Conservation (phyloP, 1,140 invertebrate species). For the Andricus grossulariae region DNA sequence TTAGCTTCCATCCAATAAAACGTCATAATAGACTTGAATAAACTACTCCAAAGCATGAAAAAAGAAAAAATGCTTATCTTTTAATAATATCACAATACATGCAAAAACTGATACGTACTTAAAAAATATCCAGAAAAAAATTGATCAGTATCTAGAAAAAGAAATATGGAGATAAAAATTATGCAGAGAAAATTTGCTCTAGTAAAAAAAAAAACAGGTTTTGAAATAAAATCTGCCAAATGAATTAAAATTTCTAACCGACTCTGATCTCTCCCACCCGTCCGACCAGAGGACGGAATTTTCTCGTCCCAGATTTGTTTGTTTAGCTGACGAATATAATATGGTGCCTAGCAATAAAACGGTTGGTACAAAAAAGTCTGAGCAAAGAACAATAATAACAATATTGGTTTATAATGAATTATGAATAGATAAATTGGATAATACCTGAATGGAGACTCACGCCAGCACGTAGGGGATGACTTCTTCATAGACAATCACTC, state of each 20-base stretch:
- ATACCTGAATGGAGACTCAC: constrained; percentile 75
- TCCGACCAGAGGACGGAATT: constrained; percentile 54
- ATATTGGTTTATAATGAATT: constrained; percentile 73
- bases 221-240: constrained; percentile 28
- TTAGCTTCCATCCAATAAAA: constrained; percentile 27
- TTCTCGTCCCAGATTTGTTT: constrained; percentile 15
- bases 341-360: constrained; percentile 47
- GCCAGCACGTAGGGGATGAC: constrained; percentile 74
- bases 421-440: constrained; percentile 77
- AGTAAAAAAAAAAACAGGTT: neutral
- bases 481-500: constrained; percentile 76
- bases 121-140: neutral
- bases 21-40: constrained; percentile 15
- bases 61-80: constrained; percentile 13
- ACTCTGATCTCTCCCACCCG: constrained; percentile 46
- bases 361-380: constrained; percentile 58
- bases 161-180: too few species aligned
- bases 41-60: constrained; percentile 28
- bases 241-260: constrained; percentile 12
- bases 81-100: constrained; percentile 15
- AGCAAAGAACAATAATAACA: constrained; percentile 69
- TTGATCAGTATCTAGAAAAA: neutral
- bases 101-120: neutral
- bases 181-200: neutral
- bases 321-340: constrained; percentile 20